A percentile compares a stretch with the other conserved stretches of the same genome.
Evolutionary conservation across 2,888 invertebrate genomes (phyloP).

Genomic region (Rhamnusium bicolor): DNA sequence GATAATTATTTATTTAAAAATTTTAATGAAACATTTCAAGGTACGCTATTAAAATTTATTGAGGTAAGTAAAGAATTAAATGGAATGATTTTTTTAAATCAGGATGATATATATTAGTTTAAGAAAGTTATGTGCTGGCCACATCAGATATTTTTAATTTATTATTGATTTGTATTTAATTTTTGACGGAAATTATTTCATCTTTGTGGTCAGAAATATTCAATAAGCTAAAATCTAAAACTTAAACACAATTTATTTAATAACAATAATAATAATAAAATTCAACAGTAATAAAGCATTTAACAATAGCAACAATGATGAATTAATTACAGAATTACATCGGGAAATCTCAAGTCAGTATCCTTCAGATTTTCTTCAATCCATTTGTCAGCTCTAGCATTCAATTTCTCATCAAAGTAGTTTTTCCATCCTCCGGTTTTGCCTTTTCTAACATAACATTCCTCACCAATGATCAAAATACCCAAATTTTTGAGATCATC

Average conservation of each 20-base stretch:
- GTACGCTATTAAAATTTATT: too few relatives aligned
- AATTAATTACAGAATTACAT: background rate
- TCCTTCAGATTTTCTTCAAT: constrained; percentile 77
- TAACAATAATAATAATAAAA: background rate
- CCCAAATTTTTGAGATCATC: constrained; percentile 78
- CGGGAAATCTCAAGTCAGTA: constrained; percentile 77
- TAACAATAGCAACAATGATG: background rate
- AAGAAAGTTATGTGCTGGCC: too few relatives aligned
- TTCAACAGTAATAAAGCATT: background rate
- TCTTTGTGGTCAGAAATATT: too few relatives aligned
- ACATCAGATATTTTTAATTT: too few relatives aligned
- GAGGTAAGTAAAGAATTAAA: too few relatives aligned
- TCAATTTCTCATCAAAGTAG: constrained; percentile 80
- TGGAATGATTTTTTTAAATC: too few relatives aligned
- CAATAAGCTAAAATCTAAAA: too few relatives aligned
- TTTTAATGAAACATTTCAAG: too few relatives aligned
- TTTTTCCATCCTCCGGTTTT: constrained; percentile 81
- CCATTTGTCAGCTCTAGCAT: constrained; percentile 80
- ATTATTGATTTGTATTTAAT: too few relatives aligned
- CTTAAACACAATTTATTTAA: background rate
- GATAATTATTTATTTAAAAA: too few relatives aligned
- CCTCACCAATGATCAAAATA: constrained; percentile 75
- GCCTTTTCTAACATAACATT: constrained; percentile 81
- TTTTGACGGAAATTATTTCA: too few relatives aligned
- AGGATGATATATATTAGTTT: too few relatives aligned